Evolutionary conservation across 2,113 vertebrate genomes (phyloP).

Genomic region (Vireo altiloquus): DNA sequence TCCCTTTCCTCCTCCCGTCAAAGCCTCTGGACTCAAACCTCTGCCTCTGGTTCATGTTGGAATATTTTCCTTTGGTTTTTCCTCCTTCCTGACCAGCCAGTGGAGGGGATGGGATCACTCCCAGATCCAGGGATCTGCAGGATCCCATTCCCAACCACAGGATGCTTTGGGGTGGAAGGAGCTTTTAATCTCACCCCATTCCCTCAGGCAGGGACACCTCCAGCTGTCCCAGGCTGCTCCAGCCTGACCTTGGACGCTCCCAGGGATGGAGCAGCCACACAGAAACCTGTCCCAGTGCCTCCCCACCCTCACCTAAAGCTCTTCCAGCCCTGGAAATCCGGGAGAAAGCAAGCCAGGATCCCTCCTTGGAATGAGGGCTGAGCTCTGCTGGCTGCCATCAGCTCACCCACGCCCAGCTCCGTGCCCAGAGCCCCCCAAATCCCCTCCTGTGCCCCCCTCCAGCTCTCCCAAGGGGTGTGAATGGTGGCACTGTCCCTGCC

Average conservation of each 20-base stretch:
- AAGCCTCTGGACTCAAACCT: neutral
- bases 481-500: neutral
- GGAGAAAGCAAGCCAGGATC: neutral
- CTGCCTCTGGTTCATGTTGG: neutral
- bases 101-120: fast-evolving
- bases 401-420: neutral
- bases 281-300: neutral
- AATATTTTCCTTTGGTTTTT: neutral
- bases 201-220: neutral
- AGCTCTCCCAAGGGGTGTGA: neutral
- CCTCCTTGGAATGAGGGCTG: neutral
- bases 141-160: fast-evolving
- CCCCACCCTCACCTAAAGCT: neutral
- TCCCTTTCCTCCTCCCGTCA: neutral
- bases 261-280: fast-evolving
- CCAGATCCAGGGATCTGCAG: neutral
- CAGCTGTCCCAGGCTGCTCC: neutral
- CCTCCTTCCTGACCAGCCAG: neutral
- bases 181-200: fast-evolving
- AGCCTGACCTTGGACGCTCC: fast-evolving
- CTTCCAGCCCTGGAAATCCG: neutral
- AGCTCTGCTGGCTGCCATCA: fast-evolving
- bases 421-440: neutral
- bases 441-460: too few species aligned
- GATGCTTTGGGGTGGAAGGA: neutral